Percentiles rank a stretch among this genome's conserved stretches.
Evolutionary conservation across 1,140 invertebrate species (phyloP).

Genomic region (Caenorhabditis remanei): DNA sequence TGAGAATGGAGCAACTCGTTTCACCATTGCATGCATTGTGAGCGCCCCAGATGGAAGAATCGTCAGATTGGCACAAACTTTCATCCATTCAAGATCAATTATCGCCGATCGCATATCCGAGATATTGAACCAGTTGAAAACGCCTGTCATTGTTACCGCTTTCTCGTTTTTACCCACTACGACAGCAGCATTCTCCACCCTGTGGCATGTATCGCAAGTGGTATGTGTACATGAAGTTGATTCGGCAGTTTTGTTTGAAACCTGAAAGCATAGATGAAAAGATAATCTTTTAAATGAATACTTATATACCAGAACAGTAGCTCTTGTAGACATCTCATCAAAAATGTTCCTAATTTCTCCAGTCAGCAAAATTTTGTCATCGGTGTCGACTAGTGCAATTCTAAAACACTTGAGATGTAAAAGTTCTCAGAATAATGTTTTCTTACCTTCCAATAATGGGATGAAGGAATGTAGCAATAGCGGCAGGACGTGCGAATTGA

Average conservation of each 20-base stretch:
- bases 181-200: constrained; percentile 52
- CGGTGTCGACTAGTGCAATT: constrained; percentile 43
- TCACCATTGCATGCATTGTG: constrained; percentile 36
- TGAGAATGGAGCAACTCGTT: constrained; percentile 24
- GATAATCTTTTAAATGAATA: neutral
- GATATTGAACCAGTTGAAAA: constrained; percentile 61
- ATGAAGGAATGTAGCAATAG: constrained; percentile 56
- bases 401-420: neutral
- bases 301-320: constrained; percentile 6
- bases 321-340: constrained; percentile 51
- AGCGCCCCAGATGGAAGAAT: constrained; percentile 47
- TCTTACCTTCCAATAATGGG: constrained; percentile 48
- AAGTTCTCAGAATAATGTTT: neutral
- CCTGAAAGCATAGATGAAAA: neutral
- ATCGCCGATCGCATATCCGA: constrained; percentile 42
- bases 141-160: constrained; percentile 36
- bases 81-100: constrained; percentile 41
- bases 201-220: constrained; percentile 37
- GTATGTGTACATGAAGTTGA: constrained; percentile 13
- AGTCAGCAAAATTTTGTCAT: constrained; percentile 56
- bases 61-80: constrained; percentile 56
- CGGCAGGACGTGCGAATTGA: constrained; percentile 41
- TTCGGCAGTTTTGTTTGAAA: constrained; percentile 43
- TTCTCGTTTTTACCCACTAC: constrained; percentile 52
- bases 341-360: constrained; percentile 49